Evolutionary conservation across 2,113 vertebrate genomes (phyloP), one percentile per base, ranked within the genome.

Genomic region (Camelus bactrianus): DNA sequence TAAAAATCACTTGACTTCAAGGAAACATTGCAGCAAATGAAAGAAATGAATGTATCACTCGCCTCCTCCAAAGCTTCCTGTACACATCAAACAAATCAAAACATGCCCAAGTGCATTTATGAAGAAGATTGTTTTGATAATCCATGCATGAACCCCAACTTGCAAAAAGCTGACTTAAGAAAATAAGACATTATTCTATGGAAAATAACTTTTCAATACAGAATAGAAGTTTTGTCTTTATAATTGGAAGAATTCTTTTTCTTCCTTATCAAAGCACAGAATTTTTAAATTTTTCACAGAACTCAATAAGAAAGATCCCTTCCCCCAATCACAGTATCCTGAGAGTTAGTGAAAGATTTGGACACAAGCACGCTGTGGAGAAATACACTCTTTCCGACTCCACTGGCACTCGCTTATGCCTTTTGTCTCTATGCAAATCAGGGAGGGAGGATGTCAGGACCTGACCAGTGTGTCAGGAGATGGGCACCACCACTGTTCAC

Each of bases 221-320:
- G 28, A 92, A 72, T 26, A 52, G 24, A 92, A 65, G 4, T 46
- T 93, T 76, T 94, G 15, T 89, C 52, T 94, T 86, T 79, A 24
- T 2, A 62, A 32, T 22, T 30, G 38, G 30, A 82, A 92, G 65
- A 73, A 20, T 14, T 24, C 70, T 56, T 60, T 67, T 85, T 77
- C 67, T 50, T 88, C 26, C 48, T 70, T 50, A 65, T 60, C n/a
- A 73, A 77, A 67, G 60, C 69, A 72, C 5, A 56, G 6, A 28
- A 56, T 20, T 81, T 64, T 92, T 56, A 90, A 90, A 19, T 42
- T 17, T 88, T 93, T 79, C 19, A 73, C 4, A 50, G 56, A 90
- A 89, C 26, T 75, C 48, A 42, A 67, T 42, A 73, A 75, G 50
- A 48, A 46, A 83, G 6, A 26, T 26, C 1, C 3, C 1, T 76